Evolutionary conservation across 2,888 invertebrate species (phyloP).

Genomic region (Amphipyra berbera): DNA sequence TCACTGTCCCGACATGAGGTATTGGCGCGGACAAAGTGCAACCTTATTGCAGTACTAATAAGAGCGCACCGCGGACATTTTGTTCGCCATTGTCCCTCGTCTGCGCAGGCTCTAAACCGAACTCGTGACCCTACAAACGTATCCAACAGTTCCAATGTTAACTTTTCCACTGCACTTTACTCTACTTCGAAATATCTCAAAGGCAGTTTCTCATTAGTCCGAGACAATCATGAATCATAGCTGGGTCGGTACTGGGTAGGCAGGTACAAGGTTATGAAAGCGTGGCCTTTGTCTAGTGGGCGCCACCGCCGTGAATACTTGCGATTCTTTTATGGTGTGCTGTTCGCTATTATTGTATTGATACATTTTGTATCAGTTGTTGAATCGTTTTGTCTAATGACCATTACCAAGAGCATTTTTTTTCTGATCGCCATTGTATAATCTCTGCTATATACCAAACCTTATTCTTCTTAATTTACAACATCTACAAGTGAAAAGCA

Average conservation of each 20-base stretch:
- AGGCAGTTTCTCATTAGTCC: slow-evolving; percentile 26
- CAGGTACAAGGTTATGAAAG: slow-evolving; percentile 75
- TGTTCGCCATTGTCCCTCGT: too few relatives aligned
- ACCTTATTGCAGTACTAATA: too few relatives aligned
- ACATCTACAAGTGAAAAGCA: not conserved
- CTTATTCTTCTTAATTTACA: too few relatives aligned
- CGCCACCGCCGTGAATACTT: slow-evolving; percentile 61
- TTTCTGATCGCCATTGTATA: not conserved
- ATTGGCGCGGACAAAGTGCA: too few relatives aligned
- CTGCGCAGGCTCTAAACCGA: too few relatives aligned
- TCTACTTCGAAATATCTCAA: slow-evolving; percentile 10
- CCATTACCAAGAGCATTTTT: not conserved
- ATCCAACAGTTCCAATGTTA: too few relatives aligned
- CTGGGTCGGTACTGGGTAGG: slow-evolving; percentile 61
- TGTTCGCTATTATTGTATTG: slow-evolving; percentile 15
- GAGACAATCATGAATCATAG: slow-evolving; percentile 66
- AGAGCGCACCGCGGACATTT: too few relatives aligned
- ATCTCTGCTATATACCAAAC: not conserved
- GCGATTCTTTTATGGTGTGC: slow-evolving; percentile 53
- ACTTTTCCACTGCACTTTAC: not conserved
- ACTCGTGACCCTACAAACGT: too few relatives aligned
- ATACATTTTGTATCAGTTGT: slow-evolving; percentile 1
- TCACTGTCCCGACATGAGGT: too few relatives aligned
- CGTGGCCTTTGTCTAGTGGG: slow-evolving; percentile 72
- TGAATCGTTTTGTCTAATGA: not conserved